These are phyloP conservation scores for Mormyrus iriodes DNA, from an alignment of 2,113 vertebrate genomes.

Conservation along the genomic window DNA sequence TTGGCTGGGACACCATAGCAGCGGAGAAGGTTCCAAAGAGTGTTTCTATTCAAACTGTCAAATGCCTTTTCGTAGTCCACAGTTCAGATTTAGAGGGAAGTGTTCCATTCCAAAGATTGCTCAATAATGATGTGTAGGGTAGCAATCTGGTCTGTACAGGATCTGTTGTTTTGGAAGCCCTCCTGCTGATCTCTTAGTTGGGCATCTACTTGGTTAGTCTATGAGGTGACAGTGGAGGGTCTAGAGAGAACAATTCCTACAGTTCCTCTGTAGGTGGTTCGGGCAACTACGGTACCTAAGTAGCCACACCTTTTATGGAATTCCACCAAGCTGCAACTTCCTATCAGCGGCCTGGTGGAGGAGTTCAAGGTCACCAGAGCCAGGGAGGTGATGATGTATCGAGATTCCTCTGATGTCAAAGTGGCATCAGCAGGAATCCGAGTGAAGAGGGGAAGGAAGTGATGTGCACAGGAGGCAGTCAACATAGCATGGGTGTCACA, in stretches of 20 bases:
- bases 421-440: neutral
- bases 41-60: too few relatives aligned
- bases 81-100: too few relatives aligned
- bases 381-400: neutral
- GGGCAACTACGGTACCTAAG: neutral
- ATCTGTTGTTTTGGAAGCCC: too few relatives aligned
- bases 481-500: neutral
- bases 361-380: too few relatives aligned
- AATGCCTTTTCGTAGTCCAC: too few relatives aligned
- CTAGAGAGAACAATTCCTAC: neutral
- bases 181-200: too few relatives aligned
- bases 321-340: neutral
- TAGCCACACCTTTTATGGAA: neutral
- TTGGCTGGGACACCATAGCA: too few relatives aligned
- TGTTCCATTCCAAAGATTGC: too few relatives aligned
- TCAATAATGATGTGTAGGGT: too few relatives aligned
- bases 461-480: neutral
- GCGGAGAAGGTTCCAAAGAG: too few relatives aligned
- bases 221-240: neutral
- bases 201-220: too few relatives aligned
- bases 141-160: too few relatives aligned
- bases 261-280: neutral
- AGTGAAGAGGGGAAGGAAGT: neutral
- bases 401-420: neutral
- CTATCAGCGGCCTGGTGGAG: neutral